A percentile compares a stretch with the other conserved stretches of the same genome.
These are phyloP conservation scores for Molossus molossus DNA, from an alignment of 2,797 vertebrate genomes.

Conservation along the genomic window DNA sequence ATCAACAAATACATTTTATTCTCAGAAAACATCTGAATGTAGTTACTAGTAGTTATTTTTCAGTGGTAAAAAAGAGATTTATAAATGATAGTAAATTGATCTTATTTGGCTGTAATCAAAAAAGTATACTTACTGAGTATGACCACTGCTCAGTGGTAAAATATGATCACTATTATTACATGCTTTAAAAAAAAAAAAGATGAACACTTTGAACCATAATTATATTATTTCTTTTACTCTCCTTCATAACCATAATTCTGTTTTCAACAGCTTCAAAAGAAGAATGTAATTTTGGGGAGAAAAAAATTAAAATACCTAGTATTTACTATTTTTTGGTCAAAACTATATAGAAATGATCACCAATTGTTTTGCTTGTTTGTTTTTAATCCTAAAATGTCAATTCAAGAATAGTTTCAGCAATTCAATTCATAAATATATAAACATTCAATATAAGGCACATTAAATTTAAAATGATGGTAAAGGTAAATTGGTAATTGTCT, in stretches of 20 bases:
- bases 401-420: not conserved
- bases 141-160: not conserved
- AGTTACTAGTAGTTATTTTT: not conserved
- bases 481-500: not conserved
- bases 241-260: not conserved
- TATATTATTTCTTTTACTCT: not conserved
- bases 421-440: not conserved
- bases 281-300: not conserved
- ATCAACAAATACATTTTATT: constrained; percentile 23
- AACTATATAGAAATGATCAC: not conserved
- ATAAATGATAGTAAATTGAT: constrained; percentile 8
- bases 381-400: constrained; percentile 13
- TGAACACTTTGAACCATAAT: not conserved
- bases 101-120: constrained; percentile 6
- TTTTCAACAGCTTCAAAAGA: not conserved
- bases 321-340: constrained; percentile 24
- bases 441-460: not conserved
- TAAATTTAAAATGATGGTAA: constrained; percentile 60
- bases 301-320: not conserved
- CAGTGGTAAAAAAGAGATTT: not conserved
- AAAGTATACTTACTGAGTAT: not conserved
- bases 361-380: not conserved
- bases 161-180: not conserved
- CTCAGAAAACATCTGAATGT: not conserved
- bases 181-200: constrained; percentile 3